These are phyloP conservation scores for Chinchilla lanigera DNA, from an alignment of 2,113 vertebrate genomes.

Conservation along the genomic window DNA sequence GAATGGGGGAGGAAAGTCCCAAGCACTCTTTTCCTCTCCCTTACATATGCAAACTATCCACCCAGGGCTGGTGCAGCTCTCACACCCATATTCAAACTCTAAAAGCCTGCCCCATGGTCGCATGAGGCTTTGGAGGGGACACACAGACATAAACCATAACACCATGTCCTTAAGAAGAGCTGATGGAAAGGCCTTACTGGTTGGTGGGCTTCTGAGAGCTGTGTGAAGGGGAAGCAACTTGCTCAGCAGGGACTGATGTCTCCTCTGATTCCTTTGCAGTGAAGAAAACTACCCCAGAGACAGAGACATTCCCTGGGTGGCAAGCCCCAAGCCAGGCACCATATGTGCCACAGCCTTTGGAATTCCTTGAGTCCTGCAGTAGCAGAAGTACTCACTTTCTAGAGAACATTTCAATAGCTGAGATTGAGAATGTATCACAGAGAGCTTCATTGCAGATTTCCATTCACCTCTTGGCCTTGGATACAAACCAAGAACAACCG, in stretches of 20 bases:
- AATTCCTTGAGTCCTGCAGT: not conserved
- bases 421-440: not conserved
- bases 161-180: not conserved
- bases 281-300: not conserved
- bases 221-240: not conserved
- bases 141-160: too few relatives aligned
- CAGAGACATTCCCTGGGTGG: not conserved
- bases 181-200: not conserved
- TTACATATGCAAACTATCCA: too few relatives aligned
- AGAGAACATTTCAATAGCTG: not conserved
- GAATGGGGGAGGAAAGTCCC: too few relatives aligned
- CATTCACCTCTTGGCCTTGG: not conserved
- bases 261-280: not conserved
- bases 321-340: not conserved
- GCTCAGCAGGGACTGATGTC: not conserved
- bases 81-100: too few relatives aligned
- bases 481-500: not conserved
- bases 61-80: too few relatives aligned
- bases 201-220: not conserved
- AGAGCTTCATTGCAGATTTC: not conserved
- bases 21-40: too few relatives aligned
- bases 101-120: too few relatives aligned
- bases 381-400: not conserved
- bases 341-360: not conserved
- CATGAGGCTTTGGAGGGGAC: too few relatives aligned